Evolutionary conservation across 1,140 invertebrate species (phyloP).

Genomic region (Diabrotica virgifera): DNA sequence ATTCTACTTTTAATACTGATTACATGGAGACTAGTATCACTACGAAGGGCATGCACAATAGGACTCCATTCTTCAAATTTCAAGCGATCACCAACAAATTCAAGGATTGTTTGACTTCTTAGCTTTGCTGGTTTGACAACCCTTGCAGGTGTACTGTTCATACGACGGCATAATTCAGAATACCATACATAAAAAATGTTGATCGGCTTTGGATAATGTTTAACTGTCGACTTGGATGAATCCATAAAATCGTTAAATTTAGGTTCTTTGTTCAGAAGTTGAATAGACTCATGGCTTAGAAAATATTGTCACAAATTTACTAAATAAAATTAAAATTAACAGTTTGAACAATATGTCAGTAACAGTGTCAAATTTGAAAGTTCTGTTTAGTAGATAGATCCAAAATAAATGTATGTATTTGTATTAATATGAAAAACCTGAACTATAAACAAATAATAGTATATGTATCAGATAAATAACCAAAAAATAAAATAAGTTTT

Average conservation of each 20-base stretch:
- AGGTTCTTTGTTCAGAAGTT: too few species aligned
- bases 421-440: too few species aligned
- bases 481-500: too few species aligned
- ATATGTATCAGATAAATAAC: too few species aligned
- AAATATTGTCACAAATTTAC: too few species aligned
- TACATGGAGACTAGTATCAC: slow-evolving; percentile 60
- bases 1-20: slow-evolving; percentile 53
- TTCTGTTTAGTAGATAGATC: too few species aligned
- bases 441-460: too few species aligned
- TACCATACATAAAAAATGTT: slow-evolving; percentile 48
- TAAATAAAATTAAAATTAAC: too few species aligned
- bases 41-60: slow-evolving; percentile 61
- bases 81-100: slow-evolving; percentile 65
- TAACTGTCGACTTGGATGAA: slow-evolving; percentile 33
- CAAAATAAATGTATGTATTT: too few species aligned
- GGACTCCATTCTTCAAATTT: slow-evolving; percentile 68
- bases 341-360: too few species aligned
- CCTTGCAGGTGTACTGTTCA: slow-evolving; percentile 39
- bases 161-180: slow-evolving; percentile 43
- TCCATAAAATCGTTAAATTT: slow-evolving; percentile 17
- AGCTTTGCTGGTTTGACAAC: slow-evolving; percentile 45
- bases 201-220: slow-evolving; percentile 37
- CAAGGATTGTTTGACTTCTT: slow-evolving; percentile 51
- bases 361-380: too few species aligned
- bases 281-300: too few species aligned